phyloP scores from a whole-genome alignment of 1,140 invertebrate genomes.

The Leptinotarsa lineolata region DNA sequence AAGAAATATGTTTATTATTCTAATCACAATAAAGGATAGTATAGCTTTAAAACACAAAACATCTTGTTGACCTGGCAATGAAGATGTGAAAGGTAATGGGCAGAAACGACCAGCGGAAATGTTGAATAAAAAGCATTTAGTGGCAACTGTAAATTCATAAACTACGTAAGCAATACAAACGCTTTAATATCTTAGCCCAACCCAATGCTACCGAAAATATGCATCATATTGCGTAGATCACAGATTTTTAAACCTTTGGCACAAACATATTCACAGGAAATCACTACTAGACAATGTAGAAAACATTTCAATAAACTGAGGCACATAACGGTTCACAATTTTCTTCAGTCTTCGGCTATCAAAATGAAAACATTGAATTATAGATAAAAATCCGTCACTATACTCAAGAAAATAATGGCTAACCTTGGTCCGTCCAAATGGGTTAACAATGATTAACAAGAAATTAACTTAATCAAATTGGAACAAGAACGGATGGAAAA shows the following conservation, averaged over 20 bases:
- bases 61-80: not conserved
- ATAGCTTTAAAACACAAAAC: not conserved
- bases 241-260: slow-evolving; percentile 7
- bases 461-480: slow-evolving; percentile 61
- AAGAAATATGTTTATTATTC: not conserved
- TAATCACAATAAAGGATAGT: not conserved
- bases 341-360: slow-evolving; percentile 29
- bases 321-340: slow-evolving; percentile 42
- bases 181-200: slow-evolving; percentile 16
- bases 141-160: slow-evolving; percentile 5
- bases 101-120: not conserved
- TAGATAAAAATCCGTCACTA: slow-evolving; percentile 41
- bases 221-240: not conserved
- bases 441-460: slow-evolving; percentile 66
- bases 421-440: slow-evolving; percentile 73
- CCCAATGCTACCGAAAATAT: slow-evolving; percentile 10
- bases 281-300: slow-evolving; percentile 9
- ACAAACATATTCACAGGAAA: slow-evolving; percentile 21
- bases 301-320: slow-evolving; percentile 29
- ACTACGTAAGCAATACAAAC: slow-evolving; percentile 25
- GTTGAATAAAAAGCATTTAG: slow-evolving; percentile 7
- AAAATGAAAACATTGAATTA: slow-evolving; percentile 50
- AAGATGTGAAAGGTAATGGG: not conserved
- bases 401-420: slow-evolving; percentile 33
- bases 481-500: slow-evolving; percentile 61